Conservation (phyloP, 2,888 invertebrate species). For the Uloborus plumipes region DNA sequence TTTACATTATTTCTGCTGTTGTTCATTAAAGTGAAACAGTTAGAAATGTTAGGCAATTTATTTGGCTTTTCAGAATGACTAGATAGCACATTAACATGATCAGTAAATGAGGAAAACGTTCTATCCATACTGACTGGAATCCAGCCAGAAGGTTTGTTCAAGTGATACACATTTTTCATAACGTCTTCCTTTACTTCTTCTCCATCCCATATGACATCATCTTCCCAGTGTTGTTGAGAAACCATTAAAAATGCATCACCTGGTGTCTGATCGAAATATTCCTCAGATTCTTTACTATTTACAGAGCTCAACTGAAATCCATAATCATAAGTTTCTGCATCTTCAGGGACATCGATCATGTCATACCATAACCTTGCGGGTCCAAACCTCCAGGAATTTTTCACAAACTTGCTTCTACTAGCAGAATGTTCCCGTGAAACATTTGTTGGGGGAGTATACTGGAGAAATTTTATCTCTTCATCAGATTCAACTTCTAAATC, state of each 20-base stretch:
- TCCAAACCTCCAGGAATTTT: constrained; percentile 91
- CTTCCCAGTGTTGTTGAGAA: constrained; percentile 96
- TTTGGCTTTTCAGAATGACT: neutral
- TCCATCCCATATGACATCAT: constrained; percentile 98
- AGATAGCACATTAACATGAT: constrained; percentile 73
- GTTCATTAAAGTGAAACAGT: neutral
- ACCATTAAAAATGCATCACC: constrained; percentile 97
- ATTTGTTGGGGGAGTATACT: constrained; percentile 70
- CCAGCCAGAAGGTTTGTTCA: constrained; percentile 94
- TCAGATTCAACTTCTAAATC: constrained; percentile 28
- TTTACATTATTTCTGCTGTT: neutral
- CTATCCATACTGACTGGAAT: constrained; percentile 90
- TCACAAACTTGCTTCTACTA: constrained; percentile 56
- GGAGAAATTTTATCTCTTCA: constrained; percentile 73
- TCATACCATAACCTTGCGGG: constrained; percentile 99
- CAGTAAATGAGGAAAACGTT: constrained; percentile 81
- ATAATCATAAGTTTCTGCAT: constrained; percentile 95
- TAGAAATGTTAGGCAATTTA: neutral
- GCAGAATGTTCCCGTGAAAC: constrained; percentile 70
- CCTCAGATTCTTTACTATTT: neutral
- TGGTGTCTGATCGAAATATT: constrained; percentile 74
- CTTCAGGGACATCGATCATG: constrained; percentile 93
- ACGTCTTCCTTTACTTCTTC: constrained; percentile 95
- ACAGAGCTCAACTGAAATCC: constrained; percentile 81
- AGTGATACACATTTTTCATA: constrained; percentile 70